Evolutionary conservation across 2,888 invertebrate species (phyloP).

Genomic region (Conistra vaccinii): DNA sequence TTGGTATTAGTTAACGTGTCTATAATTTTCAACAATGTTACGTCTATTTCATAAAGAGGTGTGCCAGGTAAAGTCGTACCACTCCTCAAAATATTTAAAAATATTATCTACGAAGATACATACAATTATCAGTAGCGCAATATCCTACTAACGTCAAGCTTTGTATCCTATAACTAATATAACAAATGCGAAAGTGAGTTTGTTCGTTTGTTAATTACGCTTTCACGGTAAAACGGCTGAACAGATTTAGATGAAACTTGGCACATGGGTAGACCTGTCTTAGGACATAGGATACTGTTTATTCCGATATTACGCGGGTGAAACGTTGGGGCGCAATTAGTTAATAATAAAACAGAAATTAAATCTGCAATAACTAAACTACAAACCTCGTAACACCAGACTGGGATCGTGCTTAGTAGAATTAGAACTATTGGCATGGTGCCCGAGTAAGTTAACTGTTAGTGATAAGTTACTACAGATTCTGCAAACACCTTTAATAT

Average conservation of each 20-base stretch:
- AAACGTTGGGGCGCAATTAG: no score
- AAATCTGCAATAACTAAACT: conserved; percentile 4
- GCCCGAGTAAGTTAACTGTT: background rate
- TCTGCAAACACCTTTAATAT: conserved; percentile 6
- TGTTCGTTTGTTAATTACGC: no score
- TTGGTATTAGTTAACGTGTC: background rate
- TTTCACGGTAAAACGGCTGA: no score
- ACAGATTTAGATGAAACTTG: no score
- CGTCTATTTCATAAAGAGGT: background rate
- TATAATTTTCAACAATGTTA: conserved; percentile 10
- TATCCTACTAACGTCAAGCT: no score
- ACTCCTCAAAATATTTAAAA: background rate
- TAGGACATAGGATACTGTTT: no score
- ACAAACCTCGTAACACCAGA: background rate
- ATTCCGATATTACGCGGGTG: no score
- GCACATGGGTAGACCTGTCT: no score
- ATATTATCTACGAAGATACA: background rate
- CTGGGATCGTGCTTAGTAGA: background rate
- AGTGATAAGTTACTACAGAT: background rate
- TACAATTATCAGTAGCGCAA: no score
- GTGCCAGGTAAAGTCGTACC: background rate
- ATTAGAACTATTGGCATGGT: conserved; percentile 14
- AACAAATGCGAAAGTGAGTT: no score
- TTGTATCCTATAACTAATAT: no score
- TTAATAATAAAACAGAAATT: conserved; percentile 3